Evolutionary conservation across 2,113 vertebrate species (phyloP).

Genomic region (Corythoichthys haematopterus): DNA sequence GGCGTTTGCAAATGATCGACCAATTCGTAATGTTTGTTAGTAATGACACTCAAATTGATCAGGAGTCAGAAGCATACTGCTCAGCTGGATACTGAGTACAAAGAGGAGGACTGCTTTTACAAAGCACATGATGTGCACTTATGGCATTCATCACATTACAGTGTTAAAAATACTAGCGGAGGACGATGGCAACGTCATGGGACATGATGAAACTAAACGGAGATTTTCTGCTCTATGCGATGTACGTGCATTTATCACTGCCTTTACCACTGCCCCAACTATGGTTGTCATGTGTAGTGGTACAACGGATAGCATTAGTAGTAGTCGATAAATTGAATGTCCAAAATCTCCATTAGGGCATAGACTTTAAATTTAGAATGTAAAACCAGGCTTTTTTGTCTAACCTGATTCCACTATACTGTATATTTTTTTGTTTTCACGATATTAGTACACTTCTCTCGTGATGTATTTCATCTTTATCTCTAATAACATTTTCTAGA

Average conservation of each 20-base stretch:
- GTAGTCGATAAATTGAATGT: background rate
- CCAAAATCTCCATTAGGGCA: background rate
- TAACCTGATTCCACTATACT: background rate
- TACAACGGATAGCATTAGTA: background rate
- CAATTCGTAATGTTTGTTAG: conserved; percentile 1
- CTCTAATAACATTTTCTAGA: no score
- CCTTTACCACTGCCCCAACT: background rate
- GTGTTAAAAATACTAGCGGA: conserved; percentile 12
- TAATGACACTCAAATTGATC: conserved; percentile 22
- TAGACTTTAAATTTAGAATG: no score
- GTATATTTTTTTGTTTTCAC: background rate
- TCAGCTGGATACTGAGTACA: conserved; percentile 13
- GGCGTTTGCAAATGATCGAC: conserved; percentile 13
- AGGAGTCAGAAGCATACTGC: conserved; percentile 24
- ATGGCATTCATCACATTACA: conserved; percentile 2
- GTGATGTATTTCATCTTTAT: background rate
- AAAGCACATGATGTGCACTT: background rate
- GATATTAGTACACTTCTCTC: no score
- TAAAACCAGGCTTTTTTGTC: background rate
- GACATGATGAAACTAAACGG: background rate
- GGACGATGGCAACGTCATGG: background rate
- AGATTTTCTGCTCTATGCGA: background rate
- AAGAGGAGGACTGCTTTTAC: conserved; percentile 18
- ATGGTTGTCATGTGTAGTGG: background rate
- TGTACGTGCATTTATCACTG: background rate